phyloP scores from a whole-genome alignment of 1,140 invertebrate genomes.

The Calliopsis andreniformis region DNA sequence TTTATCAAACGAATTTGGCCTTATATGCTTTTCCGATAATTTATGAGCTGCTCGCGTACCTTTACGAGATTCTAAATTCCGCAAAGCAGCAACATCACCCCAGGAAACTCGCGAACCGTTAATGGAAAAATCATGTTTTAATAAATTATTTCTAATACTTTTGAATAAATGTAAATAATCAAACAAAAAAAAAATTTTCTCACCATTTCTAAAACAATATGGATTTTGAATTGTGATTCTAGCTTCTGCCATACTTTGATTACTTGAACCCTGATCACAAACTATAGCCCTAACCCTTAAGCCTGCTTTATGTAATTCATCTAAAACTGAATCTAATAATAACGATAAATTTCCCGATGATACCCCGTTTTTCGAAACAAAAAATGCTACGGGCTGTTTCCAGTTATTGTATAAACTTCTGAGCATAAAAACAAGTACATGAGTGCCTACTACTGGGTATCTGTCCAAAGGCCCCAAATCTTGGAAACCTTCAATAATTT shows the following conservation, averaged over 20 bases:
- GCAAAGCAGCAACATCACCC: not conserved
- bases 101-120: not conserved
- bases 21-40: slow-evolving; percentile 2
- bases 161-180: slow-evolving; percentile 8
- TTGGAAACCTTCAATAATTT: slow-evolving; percentile 6
- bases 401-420: not conserved
- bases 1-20: slow-evolving; percentile 3
- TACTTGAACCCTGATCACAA: not conserved
- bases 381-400: slow-evolving; percentile 25
- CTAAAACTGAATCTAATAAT: slow-evolving; percentile 11
- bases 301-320: not conserved
- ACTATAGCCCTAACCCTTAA: slow-evolving; percentile 9
- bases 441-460: not conserved
- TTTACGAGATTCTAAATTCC: not conserved
- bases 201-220: not conserved
- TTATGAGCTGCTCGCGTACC: slow-evolving; percentile 3
- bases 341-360: not conserved
- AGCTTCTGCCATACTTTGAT: not conserved
- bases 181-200: not conserved
- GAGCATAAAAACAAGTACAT: not conserved
- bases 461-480: slow-evolving; percentile 5
- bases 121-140: not conserved
- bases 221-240: not conserved
- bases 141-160: not conserved
- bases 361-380: not conserved